Conservation (phyloP, 2,113 vertebrate species). For the zebrafish (Danio rerio) region DNA sequence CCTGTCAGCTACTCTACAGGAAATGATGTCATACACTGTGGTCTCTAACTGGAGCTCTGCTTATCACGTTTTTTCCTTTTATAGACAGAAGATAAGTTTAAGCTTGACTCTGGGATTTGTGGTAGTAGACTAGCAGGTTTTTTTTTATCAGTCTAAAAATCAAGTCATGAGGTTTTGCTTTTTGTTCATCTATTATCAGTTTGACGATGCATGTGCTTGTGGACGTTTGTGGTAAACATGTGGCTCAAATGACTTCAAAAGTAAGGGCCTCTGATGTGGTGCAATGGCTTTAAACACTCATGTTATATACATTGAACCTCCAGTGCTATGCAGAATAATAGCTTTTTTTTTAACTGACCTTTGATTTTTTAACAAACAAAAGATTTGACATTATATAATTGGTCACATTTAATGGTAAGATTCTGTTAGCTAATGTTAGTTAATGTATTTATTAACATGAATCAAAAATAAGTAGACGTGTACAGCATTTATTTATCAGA, state of each 20-base stretch:
- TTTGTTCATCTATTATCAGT: neutral
- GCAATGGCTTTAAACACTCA: neutral
- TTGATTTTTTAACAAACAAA: neutral
- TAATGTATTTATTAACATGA: no score
- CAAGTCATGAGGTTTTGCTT: neutral
- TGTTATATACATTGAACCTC: neutral
- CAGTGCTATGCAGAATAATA: neutral
- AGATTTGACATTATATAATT: no score
- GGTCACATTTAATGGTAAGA: no score
- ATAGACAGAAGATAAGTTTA: neutral
- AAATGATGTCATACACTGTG: neutral
- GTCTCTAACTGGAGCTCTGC: neutral
- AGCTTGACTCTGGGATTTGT: neutral
- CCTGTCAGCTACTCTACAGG: slow-evolving; percentile 10
- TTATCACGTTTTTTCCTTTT: neutral
- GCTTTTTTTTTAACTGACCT: neutral
- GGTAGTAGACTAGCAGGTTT: neutral
- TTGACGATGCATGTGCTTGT: neutral
- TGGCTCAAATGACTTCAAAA: neutral
- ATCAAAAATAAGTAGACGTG: no score
- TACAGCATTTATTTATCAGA: no score
- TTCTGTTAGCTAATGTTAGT: no score
- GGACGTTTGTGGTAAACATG: neutral
- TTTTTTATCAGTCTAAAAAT: neutral
- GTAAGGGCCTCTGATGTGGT: slow-evolving; percentile 1